Conservation (phyloP, 2,888 invertebrate species). For the Cantharis rufa region DNA sequence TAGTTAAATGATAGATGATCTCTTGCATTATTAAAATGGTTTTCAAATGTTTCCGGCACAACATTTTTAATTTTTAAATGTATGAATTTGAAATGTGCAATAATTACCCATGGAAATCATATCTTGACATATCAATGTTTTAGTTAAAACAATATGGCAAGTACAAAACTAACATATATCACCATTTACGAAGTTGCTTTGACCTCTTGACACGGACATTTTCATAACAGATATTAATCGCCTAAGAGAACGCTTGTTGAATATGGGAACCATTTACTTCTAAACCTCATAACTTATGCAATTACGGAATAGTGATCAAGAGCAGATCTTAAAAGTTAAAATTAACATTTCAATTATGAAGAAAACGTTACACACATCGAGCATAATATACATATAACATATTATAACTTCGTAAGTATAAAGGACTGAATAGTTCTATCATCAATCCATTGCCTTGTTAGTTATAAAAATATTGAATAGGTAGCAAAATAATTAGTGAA, state of each 20-base stretch:
- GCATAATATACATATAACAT: neutral
- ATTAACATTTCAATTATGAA: neutral
- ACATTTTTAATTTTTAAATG: neutral
- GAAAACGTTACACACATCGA: neutral
- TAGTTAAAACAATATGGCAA: too few relatives aligned
- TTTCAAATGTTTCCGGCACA: neutral
- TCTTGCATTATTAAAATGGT: slow-evolving; percentile 6
- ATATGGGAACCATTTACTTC: neutral
- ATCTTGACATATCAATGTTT: neutral
- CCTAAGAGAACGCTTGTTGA: neutral
- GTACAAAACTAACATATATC: neutral
- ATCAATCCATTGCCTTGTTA: neutral
- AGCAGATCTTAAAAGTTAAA: neutral
- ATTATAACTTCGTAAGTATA: neutral
- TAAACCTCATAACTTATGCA: neutral
- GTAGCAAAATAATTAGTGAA: neutral
- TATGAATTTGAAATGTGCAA: neutral
- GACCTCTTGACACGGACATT: neutral
- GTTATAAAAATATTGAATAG: neutral
- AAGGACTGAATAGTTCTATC: neutral
- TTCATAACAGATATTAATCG: neutral
- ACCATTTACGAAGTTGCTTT: neutral
- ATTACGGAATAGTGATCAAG: neutral
- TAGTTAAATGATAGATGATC: slow-evolving; percentile 16
- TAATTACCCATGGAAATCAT: neutral